These are phyloP conservation scores for Ceratoteleas bidentatus DNA, from an alignment of 1,140 invertebrate genomes.

Conservation along the genomic window DNA sequence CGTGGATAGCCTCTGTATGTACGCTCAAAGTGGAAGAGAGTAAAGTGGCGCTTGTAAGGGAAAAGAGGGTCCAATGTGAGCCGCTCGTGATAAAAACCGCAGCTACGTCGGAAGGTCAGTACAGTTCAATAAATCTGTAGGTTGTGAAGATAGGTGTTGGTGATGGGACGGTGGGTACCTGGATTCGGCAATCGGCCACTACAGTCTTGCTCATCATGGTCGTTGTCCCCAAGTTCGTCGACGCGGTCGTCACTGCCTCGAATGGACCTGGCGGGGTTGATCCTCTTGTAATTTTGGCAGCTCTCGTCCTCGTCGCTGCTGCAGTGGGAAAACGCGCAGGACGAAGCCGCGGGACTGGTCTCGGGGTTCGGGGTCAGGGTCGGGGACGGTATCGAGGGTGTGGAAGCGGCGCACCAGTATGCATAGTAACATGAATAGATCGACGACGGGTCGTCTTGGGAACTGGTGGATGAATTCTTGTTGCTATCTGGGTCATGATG, in stretches of 20 bases:
- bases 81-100: conserved; percentile 36
- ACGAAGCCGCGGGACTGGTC: conserved; percentile 71
- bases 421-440: conserved; percentile 78
- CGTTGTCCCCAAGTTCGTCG: conserved; percentile 67
- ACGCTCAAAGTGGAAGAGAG: conserved; percentile 26
- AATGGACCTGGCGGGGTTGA: conserved; percentile 63
- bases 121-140: conserved; percentile 51
- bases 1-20: conserved; percentile 23
- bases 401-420: conserved; percentile 77
- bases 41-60: conserved; percentile 40
- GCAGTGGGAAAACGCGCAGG: conserved; percentile 73
- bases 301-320: conserved; percentile 75
- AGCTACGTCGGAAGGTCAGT: conserved; percentile 65
- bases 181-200: conserved; percentile 79
- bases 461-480: conserved; percentile 68
- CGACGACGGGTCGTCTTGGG: conserved; percentile 72
- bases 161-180: conserved; percentile 77
- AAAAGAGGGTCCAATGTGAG: conserved; percentile 38
- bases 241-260: conserved; percentile 39
- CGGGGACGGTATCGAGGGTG: conserved; percentile 73
- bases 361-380: conserved; percentile 71
- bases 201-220: conserved; percentile 76
- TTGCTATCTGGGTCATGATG: conserved; percentile 64
- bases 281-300: conserved; percentile 62
- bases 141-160: conserved; percentile 70